A percentile compares a stretch with the other conserved stretches of the same genome.
These are phyloP conservation scores for Triplophysa rosa DNA, from an alignment of 2,113 vertebrate species.

Conservation along the genomic window DNA sequence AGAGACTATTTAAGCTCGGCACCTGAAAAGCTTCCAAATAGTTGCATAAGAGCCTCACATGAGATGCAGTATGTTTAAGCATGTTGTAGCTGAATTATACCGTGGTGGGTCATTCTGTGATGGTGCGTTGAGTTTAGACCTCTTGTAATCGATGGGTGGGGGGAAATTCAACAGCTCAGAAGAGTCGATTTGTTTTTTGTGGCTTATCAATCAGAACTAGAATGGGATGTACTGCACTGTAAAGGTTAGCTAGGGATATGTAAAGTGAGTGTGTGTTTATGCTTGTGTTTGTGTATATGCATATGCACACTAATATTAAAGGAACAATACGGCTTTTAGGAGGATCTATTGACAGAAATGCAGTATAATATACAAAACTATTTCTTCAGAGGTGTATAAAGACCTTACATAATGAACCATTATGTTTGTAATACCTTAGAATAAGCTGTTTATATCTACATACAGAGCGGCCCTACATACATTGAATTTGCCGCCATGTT, in stretches of 20 bases:
- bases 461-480: too few species aligned
- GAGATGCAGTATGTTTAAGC: background rate
- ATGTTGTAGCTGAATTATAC: background rate
- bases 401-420: too few species aligned
- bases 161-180: background rate
- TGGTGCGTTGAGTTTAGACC: background rate
- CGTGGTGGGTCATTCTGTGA: background rate
- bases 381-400: too few species aligned
- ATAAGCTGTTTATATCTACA: too few species aligned
- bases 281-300: background rate
- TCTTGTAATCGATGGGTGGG: background rate
- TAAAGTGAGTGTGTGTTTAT: background rate
- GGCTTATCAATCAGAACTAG: background rate
- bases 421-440: too few species aligned
- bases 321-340: too few species aligned
- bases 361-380: too few species aligned
- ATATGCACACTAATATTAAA: background rate
- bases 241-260: slow-evolving; percentile 1
- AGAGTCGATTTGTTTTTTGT: background rate
- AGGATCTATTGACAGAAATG: too few species aligned
- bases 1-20: background rate
- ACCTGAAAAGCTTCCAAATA: background rate
- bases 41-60: background rate
- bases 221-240: background rate
- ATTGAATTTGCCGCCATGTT: too few species aligned